phyloP scores from a whole-genome alignment of 1,140 invertebrate species.

The Capitella teleta region DNA sequence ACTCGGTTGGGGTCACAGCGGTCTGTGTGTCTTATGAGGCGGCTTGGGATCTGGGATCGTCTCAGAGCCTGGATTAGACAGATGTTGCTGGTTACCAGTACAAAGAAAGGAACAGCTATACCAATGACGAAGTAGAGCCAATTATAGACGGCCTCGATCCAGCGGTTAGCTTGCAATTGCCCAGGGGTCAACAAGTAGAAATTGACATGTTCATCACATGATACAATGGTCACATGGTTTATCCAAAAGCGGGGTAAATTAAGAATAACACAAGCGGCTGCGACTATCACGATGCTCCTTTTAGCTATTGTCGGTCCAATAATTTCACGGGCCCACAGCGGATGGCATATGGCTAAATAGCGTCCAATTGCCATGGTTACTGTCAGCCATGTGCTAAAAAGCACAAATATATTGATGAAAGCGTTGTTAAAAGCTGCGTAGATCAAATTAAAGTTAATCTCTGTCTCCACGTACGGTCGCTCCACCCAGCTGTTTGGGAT shows the following conservation, averaged over 20 bases:
- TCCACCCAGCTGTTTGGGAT: not conserved
- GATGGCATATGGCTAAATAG: slow-evolving; percentile 38
- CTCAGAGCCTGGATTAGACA: slow-evolving; percentile 22
- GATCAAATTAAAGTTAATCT: slow-evolving; percentile 12
- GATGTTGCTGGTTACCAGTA: slow-evolving; percentile 31
- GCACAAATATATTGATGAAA: slow-evolving; percentile 34
- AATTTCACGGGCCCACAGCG: slow-evolving; percentile 27
- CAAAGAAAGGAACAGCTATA: slow-evolving; percentile 27
- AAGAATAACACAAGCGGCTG: slow-evolving; percentile 24
- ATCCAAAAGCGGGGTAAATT: slow-evolving; percentile 34
- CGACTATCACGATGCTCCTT: slow-evolving; percentile 24
- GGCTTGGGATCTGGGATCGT: not conserved
- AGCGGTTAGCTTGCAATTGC: not conserved
- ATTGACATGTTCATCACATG: slow-evolving; percentile 9
- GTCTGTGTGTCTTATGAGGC: not conserved
- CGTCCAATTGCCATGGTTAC: slow-evolving; percentile 35
- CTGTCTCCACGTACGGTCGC: not conserved
- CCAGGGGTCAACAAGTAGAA: not conserved
- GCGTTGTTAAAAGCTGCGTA: slow-evolving; percentile 23
- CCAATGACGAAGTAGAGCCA: slow-evolving; percentile 28
- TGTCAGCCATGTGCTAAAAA: slow-evolving; percentile 36
- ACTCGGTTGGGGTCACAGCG: slow-evolving; percentile 18
- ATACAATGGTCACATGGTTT: slow-evolving; percentile 18
- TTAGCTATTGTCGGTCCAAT: slow-evolving; percentile 27
- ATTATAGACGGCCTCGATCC: slow-evolving; percentile 21